Evolutionary conservation across 2,888 invertebrate genomes (phyloP), one percentile per base, ranked within the genome.

Genomic region (Portevinia maculata): DNA sequence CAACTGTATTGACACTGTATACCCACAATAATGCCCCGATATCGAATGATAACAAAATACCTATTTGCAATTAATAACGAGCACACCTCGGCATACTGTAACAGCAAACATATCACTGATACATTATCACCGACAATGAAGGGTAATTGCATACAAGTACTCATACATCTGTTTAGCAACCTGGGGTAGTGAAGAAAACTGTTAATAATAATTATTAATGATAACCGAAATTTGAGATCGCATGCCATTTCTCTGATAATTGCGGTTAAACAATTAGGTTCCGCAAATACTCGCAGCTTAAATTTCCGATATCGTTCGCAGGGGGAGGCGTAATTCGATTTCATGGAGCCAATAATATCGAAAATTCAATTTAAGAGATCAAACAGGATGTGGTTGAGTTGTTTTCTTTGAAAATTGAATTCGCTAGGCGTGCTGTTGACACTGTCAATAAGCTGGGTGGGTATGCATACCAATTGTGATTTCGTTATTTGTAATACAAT

Each of bases 171-270:
- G 48, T 37, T 28, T 39, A 19, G 48, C 50, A n/a, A 8, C 37
- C 37, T 34, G 48, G 48, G 0, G 8, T 11, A 52, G 9, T 9
- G 8, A 15, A 13, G 8, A 30, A 53, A 60, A n/a, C n/a, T n/a
- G n/a, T 60, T 71, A 41, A 37, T 60, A 71, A 60, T 44, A 52
- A 71, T 52, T n/a, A n/a, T n/a, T 52, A 32, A 60, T 41, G 50
- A 52, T 39, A 37, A 50, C 32, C 28, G 24, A 28, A 17, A 41
- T 57, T 50, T 41, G 32, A 24, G 48, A 11, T 59, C 71, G 32
- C 41, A 52, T 71, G 71, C 60, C 52, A 52, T 15, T 19, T 13
- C 30, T 17, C 30, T 34, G 50, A 50, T 70, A 59, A 59, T 59
- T 44, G n/a, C 19, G 21, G 39, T 59, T 41, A 21, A 70, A 39